phyloP scores from a whole-genome alignment of 2,797 vertebrate genomes.

The Hyperoplus lanceolatus region DNA sequence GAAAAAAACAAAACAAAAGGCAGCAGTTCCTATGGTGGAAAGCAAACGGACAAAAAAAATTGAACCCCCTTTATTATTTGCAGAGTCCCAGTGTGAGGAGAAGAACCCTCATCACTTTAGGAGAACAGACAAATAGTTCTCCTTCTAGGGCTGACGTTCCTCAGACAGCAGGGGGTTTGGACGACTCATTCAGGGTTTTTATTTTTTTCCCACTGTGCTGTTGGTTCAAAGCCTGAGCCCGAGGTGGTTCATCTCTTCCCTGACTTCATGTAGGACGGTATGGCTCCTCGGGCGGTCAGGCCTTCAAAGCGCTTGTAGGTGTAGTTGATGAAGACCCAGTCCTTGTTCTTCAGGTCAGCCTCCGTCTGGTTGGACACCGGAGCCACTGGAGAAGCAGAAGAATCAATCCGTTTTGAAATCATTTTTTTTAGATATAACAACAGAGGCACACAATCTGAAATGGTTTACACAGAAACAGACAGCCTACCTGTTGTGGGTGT shows the following conservation, averaged over 20 bases:
- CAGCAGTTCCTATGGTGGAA: conserved; percentile 58
- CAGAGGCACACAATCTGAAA: neutral
- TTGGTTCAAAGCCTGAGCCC: conserved; percentile 5
- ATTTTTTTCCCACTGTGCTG: neutral
- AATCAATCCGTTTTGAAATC: neutral
- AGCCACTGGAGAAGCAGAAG: conserved; percentile 67
- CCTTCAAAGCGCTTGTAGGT: conserved; percentile 99
- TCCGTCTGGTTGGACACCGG: conserved; percentile 91
- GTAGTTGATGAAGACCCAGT: conserved; percentile 99
- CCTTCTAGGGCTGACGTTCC: conserved; percentile 18
- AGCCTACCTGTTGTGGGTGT: conserved; percentile 92
- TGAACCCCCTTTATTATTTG: conserved; percentile 42
- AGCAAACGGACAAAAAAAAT: conserved; percentile 36
- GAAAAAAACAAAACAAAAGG: conserved; percentile 58
- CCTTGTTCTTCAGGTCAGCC: conserved; percentile 97
- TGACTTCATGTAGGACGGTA: conserved; percentile 97
- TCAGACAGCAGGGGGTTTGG: conserved; percentile 25
- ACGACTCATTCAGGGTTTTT: conserved; percentile 27
- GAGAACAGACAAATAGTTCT: conserved; percentile 22
- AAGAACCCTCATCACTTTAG: neutral
- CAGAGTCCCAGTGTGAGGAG: conserved; percentile 20
- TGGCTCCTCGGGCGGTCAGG: conserved; percentile 94
- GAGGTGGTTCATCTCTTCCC: conserved; percentile 85
- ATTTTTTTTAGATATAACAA: neutral
- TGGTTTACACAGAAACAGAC: fast-evolving